Evolutionary conservation across 1,140 invertebrate species (phyloP).

Genomic region (Liolophura sinensis): DNA sequence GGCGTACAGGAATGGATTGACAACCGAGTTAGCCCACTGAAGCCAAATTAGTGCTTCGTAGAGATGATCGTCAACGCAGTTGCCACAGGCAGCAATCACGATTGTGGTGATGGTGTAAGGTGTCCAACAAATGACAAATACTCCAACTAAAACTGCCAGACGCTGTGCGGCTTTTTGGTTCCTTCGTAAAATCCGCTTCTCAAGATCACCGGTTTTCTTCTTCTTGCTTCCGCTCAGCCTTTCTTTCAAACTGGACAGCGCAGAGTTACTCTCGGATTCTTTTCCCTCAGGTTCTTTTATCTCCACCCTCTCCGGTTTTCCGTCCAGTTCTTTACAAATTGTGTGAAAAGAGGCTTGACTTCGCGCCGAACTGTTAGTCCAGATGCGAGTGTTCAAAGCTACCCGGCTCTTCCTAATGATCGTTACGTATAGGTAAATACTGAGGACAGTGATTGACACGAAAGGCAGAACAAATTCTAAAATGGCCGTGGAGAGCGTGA

Average conservation of each 20-base stretch:
- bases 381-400: too few relatives aligned
- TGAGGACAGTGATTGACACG: slow-evolving; percentile 21
- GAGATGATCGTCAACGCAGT: slow-evolving; percentile 23
- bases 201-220: too few relatives aligned
- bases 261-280: too few relatives aligned
- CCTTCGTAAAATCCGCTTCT: too few relatives aligned
- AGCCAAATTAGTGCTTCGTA: slow-evolving; percentile 46
- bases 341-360: too few relatives aligned
- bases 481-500: slow-evolving; percentile 25
- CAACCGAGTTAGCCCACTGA: slow-evolving; percentile 39
- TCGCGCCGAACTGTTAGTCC: too few relatives aligned
- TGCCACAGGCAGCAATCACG: slow-evolving; percentile 10
- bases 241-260: too few relatives aligned
- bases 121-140: slow-evolving; percentile 30
- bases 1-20: slow-evolving; percentile 49
- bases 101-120: slow-evolving; percentile 35
- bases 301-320: too few relatives aligned
- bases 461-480: slow-evolving; percentile 37
- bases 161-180: slow-evolving; percentile 28
- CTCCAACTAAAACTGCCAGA: slow-evolving; percentile 28
- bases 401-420: too few relatives aligned
- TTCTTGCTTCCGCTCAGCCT: too few relatives aligned
- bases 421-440: slow-evolving; percentile 4
- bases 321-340: too few relatives aligned
- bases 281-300: too few relatives aligned